Base-by-base conservation (phyloP, 2,797 vertebrate genomes). In the Cephalopachus bancanus region DNA sequence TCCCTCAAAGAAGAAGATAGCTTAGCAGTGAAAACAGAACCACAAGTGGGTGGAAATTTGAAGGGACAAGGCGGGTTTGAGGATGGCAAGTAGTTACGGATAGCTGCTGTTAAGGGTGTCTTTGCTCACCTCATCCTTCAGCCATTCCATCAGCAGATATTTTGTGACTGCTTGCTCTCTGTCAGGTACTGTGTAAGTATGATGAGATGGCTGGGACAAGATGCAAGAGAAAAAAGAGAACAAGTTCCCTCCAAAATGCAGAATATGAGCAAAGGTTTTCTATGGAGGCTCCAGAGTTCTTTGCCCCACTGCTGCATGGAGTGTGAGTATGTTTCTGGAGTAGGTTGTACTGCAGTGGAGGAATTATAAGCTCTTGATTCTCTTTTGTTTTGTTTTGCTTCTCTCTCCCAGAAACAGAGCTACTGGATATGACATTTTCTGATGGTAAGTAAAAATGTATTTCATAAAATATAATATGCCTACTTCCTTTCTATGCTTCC, bases 221-320 rank as follows among this genome's bases (percentile, higher is more conserved):
- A 89, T 49, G 24, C 51, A 76, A 57, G 37, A 53, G 15, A 17
- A 28, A 76, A 33, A 44, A 65, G 3, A 55, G 44, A 74, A 7
- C n/a, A 69, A 67, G 16, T 9, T n/a, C 69, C 22, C 3, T 3
- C 6, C 1, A 57, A 71, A 62, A 12, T 30, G 49, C 30, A 67
- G 65, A 67, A 67, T n/a, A n/a, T 19, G n/a, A 67, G 30, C 65
- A 16, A 67, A 67, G 65, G 65, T 67, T 67, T 67, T 76, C 10
- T 37, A 7, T 11, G 28, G 33, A 22, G 11, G 24, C 14, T n/a
- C 72, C 74, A 19, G 26, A 53, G 53, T 7, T 28, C 16, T 19
- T 7, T 7, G 2, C 6, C 16, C 53, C 28, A 24, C 4, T 49
- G 44, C 17, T 19, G 1, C 2, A 0, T 3, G 8, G 28, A 28